These are phyloP conservation scores for Lissonota sp. DNA, from an alignment of 2,888 invertebrate species.

Conservation along the genomic window DNA sequence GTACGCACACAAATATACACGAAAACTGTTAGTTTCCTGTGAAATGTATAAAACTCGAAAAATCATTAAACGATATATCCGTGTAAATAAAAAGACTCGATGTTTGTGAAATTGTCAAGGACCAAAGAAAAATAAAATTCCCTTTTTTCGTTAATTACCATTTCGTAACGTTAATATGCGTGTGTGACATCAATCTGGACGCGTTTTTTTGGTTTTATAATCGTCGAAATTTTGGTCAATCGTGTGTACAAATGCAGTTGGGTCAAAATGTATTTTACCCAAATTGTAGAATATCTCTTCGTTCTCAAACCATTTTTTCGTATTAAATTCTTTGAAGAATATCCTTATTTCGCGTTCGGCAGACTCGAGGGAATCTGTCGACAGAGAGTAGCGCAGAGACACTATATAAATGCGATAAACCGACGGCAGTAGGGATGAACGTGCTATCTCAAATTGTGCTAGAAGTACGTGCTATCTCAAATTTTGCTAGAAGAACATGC, in stretches of 20 bases:
- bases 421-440: too few relatives aligned
- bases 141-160: conserved; percentile 62
- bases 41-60: too few relatives aligned
- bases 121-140: conserved; percentile 67
- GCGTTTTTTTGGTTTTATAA: conserved; percentile 20
- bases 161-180: background rate
- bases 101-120: conserved; percentile 61
- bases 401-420: too few relatives aligned
- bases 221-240: conserved; percentile 70
- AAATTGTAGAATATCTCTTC: conserved; percentile 84
- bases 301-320: conserved; percentile 87
- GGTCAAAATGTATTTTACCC: conserved; percentile 85
- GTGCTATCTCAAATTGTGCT: too few relatives aligned
- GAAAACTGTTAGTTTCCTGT: too few relatives aligned
- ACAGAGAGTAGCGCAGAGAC: conserved; percentile 31
- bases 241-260: conserved; percentile 85
- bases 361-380: conserved; percentile 90
- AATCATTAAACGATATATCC: too few relatives aligned
- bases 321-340: conserved; percentile 93
- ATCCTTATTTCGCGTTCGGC: conserved; percentile 91
- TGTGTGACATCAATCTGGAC: conserved; percentile 31
- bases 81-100: conserved; percentile 37
- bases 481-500: too few relatives aligned
- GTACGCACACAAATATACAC: too few relatives aligned
- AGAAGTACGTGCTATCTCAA: too few relatives aligned